Evolutionary conservation across 2,113 vertebrate genomes (phyloP).

Genomic region (Falco punctatus): DNA sequence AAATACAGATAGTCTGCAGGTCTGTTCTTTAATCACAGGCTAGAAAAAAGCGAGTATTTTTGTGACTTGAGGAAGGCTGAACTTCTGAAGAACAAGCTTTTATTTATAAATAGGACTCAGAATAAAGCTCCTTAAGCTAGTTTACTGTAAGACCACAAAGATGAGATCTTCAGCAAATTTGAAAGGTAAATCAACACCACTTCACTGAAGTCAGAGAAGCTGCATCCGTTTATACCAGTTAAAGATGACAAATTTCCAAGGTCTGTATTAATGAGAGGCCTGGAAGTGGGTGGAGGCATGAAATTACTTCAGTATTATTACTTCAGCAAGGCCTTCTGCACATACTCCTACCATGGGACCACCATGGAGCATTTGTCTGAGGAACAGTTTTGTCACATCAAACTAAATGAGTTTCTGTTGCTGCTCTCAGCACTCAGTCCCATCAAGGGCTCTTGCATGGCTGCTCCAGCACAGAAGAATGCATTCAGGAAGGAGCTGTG

Average conservation of each 20-base stretch:
- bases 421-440: constrained; percentile 45
- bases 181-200: not conserved
- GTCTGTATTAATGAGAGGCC: not conserved
- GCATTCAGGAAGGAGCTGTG: constrained; percentile 1
- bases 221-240: constrained; percentile 5
- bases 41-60: not conserved
- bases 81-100: not conserved
- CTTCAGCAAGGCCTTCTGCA: constrained; percentile 44
- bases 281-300: constrained; percentile 35
- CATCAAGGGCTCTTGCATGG: constrained; percentile 35
- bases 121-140: not conserved
- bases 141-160: not conserved
- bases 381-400: constrained; percentile 45
- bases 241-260: not conserved
- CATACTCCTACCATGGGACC: constrained; percentile 32
- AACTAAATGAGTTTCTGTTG: constrained; percentile 54
- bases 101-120: not conserved
- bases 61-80: not conserved
- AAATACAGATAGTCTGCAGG: not conserved
- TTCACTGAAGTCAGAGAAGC: not conserved
- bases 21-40: not conserved
- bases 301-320: constrained; percentile 52
- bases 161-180: not conserved
- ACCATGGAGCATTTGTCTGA: constrained; percentile 29
- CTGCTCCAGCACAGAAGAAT: constrained; percentile 50